phyloP scores from a whole-genome alignment of 2,888 invertebrate species.

The Drosophila mulleri region DNA sequence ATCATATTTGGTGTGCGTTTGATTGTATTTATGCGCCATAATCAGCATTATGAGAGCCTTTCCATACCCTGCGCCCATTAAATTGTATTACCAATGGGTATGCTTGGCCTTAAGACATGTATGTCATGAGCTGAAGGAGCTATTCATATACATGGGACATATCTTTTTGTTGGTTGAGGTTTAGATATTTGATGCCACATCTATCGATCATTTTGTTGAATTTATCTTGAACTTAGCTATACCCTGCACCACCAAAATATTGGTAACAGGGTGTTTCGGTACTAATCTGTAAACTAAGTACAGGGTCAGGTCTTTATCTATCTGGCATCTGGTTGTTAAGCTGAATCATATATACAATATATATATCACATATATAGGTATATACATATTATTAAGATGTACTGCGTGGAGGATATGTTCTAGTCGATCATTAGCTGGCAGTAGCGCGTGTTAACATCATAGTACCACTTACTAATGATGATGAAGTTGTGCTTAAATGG shows the following conservation, averaged over 20 bases:
- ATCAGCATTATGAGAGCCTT: slow-evolving; percentile 72
- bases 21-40: slow-evolving; percentile 70
- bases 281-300: no score
- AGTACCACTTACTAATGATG: slow-evolving; percentile 68
- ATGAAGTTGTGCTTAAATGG: slow-evolving; percentile 78
- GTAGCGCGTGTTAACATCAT: slow-evolving; percentile 51
- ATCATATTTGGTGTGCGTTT: slow-evolving; percentile 35
- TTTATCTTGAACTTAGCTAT: neutral
- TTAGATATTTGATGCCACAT: neutral
- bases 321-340: no score
- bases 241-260: neutral
- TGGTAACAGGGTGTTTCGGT: no score
- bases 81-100: neutral
- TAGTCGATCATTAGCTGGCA: neutral
- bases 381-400: neutral
- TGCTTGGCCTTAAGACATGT: neutral
- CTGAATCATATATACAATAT: no score
- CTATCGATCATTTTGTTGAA: neutral
- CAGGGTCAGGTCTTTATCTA: no score
- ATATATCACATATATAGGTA: no score
- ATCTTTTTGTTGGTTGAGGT: neutral
- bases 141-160: neutral
- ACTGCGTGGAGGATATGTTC: neutral
- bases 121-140: neutral
- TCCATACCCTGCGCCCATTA: slow-evolving; percentile 21